Evolutionary conservation across 2,888 invertebrate species (phyloP).

Genomic region (Quadroppia sp.): DNA sequence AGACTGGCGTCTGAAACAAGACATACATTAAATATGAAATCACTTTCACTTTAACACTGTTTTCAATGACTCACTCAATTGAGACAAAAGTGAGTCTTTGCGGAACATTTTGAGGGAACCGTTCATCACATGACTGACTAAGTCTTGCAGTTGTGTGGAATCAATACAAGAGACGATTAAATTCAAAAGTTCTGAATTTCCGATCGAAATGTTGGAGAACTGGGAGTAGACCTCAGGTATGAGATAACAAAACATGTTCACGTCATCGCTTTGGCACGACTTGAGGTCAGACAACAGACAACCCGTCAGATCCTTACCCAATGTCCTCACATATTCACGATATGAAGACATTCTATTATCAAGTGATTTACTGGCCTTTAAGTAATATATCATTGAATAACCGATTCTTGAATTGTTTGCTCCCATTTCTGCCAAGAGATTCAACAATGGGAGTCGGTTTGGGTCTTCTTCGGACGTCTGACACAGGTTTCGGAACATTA

Average conservation of each 20-base stretch:
- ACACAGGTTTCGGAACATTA: constrained; percentile 73
- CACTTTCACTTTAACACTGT: neutral
- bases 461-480: constrained; percentile 68
- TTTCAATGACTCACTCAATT: constrained; percentile 55
- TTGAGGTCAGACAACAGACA: constrained; percentile 73
- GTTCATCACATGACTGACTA: constrained; percentile 84
- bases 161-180: constrained; percentile 86
- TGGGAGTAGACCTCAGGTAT: constrained; percentile 87
- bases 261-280: constrained; percentile 82
- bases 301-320: constrained; percentile 59
- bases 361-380: constrained; percentile 65
- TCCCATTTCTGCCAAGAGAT: constrained; percentile 75
- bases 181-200: constrained; percentile 80
- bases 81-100: constrained; percentile 55
- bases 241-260: constrained; percentile 81
- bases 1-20: constrained; percentile 56
- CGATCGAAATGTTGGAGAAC: constrained; percentile 78
- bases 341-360: constrained; percentile 78
- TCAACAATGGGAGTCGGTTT: constrained; percentile 70
- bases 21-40: neutral
- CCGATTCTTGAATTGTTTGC: constrained; percentile 67
- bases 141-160: constrained; percentile 72
- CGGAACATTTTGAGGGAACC: constrained; percentile 63
- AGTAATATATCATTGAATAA: constrained; percentile 79
- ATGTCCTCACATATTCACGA: constrained; percentile 62